phyloP scores from a whole-genome alignment of 2,888 invertebrate species.

The Drosophila emarginata region DNA sequence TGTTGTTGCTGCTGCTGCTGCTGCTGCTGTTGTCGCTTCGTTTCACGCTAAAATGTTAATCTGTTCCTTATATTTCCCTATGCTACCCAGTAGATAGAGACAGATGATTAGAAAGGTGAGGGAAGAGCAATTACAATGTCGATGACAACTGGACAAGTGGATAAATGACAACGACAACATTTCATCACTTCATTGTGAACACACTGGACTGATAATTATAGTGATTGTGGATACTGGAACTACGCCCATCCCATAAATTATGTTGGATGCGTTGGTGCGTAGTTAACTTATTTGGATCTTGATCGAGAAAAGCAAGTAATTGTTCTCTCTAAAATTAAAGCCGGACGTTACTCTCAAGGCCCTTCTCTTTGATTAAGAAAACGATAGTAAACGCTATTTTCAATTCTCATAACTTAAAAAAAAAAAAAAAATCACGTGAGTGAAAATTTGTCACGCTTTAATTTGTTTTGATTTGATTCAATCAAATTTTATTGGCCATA shows the following conservation, averaged over 20 bases:
- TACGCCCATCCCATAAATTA: not conserved
- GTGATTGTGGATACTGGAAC: not conserved
- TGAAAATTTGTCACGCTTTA: not conserved
- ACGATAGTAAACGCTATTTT: too few species aligned
- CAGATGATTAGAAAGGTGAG: not conserved
- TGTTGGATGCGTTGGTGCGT: too few species aligned
- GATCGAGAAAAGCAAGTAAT: too few species aligned
- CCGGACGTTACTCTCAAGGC: too few species aligned
- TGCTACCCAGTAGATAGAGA: constrained; percentile 18
- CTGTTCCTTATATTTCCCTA: constrained; percentile 53
- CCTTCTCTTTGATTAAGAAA: too few species aligned
- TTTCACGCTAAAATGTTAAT: constrained; percentile 74
- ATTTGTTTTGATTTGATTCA: not conserved
- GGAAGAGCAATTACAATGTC: constrained; percentile 48
- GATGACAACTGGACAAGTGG: constrained; percentile 31
- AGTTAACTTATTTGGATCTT: too few species aligned
- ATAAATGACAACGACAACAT: constrained; percentile 13
- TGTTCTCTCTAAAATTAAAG: too few species aligned
- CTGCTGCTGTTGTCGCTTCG: constrained; percentile 42
- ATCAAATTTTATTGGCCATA: too few species aligned
- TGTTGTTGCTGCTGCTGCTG: constrained; percentile 53
- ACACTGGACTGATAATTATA: not conserved
- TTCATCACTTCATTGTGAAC: constrained; percentile 17
- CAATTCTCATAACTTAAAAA: too few species aligned
- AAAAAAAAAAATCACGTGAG: not conserved